phyloP scores from a whole-genome alignment of 2,797 vertebrate species.

The Diplodus puntazzo region DNA sequence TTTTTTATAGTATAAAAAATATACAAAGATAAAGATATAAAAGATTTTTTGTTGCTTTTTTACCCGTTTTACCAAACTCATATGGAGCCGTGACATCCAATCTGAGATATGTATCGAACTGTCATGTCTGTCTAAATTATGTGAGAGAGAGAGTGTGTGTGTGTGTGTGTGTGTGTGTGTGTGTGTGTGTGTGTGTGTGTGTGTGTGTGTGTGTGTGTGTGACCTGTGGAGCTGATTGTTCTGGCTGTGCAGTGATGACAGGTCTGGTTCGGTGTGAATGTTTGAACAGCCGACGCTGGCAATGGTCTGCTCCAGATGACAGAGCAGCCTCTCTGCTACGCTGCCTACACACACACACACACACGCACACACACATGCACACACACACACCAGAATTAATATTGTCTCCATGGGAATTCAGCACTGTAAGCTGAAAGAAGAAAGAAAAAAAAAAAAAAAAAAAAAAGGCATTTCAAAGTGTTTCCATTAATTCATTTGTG shows the following conservation, averaged over 20 bases:
- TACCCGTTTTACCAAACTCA: no score
- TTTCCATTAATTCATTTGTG: no score
- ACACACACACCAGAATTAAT: background rate
- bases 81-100: no score
- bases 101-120: no score
- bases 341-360: constrained; percentile 72
- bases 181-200: background rate
- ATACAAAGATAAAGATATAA: no score
- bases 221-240: constrained; percentile 90
- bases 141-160: no score
- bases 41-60: no score
- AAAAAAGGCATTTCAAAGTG: no score
- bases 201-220: background rate
- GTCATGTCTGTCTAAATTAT: no score
- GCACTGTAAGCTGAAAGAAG: no score
- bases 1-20: no score
- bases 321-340: constrained; percentile 85
- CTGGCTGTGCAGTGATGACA: constrained; percentile 87
- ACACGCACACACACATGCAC: background rate
- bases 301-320: constrained; percentile 86
- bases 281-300: constrained; percentile 70
- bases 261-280: constrained; percentile 83
- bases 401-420: background rate
- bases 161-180: background rate
- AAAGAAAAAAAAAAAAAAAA: no score